phyloP scores from a whole-genome alignment of 2,888 invertebrate genomes.

The Scaptomyza parva region DNA sequence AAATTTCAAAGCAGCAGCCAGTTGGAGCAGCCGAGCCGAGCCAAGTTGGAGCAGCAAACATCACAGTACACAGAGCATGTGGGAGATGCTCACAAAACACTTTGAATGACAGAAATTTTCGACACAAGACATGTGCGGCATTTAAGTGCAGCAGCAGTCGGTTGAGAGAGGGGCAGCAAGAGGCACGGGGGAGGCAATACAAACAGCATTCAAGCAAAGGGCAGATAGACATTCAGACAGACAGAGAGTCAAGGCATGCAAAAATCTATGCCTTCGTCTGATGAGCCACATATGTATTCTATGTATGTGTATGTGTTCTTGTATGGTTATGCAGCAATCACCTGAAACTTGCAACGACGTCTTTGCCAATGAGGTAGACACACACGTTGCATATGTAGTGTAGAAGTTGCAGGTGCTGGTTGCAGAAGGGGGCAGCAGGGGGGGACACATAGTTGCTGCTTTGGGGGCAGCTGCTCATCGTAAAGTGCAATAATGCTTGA shows the following conservation, averaged over 20 bases:
- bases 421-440: not conserved
- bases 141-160: constrained; percentile 59
- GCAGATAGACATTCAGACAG: constrained; percentile 35
- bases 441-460: constrained; percentile 24
- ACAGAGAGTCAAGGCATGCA: constrained; percentile 63
- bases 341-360: constrained; percentile 65
- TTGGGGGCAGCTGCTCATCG: constrained; percentile 73
- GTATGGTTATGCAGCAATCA: constrained; percentile 58
- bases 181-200: not conserved
- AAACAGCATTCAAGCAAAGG: constrained; percentile 15
- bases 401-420: not conserved
- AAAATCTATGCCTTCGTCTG: constrained; percentile 74
- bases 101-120: constrained; percentile 78
- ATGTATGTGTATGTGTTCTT: constrained; percentile 37
- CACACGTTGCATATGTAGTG: constrained; percentile 10
- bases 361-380: constrained; percentile 33
- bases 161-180: not conserved
- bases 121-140: constrained; percentile 73
- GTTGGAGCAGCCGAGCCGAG: constrained; percentile 1
- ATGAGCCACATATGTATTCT: constrained; percentile 51
- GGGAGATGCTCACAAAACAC: constrained; percentile 56
- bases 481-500: constrained; percentile 80
- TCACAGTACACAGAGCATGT: constrained; percentile 38
- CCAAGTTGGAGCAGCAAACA: constrained; percentile 29
- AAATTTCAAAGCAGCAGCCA: constrained; percentile 75